Base-by-base conservation (phyloP, 2,888 invertebrate genomes). In the Mesoligia furuncula region DNA sequence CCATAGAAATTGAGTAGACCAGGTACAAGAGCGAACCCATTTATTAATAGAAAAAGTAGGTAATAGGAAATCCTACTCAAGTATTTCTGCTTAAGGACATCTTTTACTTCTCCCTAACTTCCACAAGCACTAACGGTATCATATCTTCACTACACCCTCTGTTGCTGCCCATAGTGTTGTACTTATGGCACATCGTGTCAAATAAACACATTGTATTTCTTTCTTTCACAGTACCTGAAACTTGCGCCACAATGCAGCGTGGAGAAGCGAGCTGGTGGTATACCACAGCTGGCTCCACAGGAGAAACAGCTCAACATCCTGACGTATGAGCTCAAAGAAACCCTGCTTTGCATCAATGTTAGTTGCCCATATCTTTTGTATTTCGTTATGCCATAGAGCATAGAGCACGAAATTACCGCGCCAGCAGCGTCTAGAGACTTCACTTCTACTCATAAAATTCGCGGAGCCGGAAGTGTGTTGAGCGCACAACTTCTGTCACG, bases 191-290 rank as follows among this genome's bases (percentile, higher is more conserved):
- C 17, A 24, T 54, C 13, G 20, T 31, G 9, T 7, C 59, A 59
- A 27, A 59, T 27, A 59, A 59, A 59, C 15, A 17, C 15, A n/a
- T n/a, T 15, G 24, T 59, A 13, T 62, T 11, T 61, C 20, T 11
- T 31, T 36, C 5, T 11, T 36, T 36, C 11, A 11, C 88, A 96
- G 96, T 96, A 94, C 79, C 91, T 95, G 88, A 96, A 96, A 87
- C 87, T 96, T 87, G 95, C 96, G n/a, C 96, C 96, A 36, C 91
- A 93, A 92, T 96, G 96, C 94, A 97, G 98, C 87, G 97, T 97
- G 80, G 97, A 98, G 31, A 98, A 98, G 91, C 97, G 97, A 13
- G 98, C 98, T 72, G 98, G 98, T 73, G 98, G 98, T 17, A 97
- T 97, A 77, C 97, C 97, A 7, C 97, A 98, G 91, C 94, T 98